Evolutionary conservation across 1,140 invertebrate species (phyloP), one percentile per base, ranked within the genome.

Genomic region (Tribolium castaneum): DNA sequence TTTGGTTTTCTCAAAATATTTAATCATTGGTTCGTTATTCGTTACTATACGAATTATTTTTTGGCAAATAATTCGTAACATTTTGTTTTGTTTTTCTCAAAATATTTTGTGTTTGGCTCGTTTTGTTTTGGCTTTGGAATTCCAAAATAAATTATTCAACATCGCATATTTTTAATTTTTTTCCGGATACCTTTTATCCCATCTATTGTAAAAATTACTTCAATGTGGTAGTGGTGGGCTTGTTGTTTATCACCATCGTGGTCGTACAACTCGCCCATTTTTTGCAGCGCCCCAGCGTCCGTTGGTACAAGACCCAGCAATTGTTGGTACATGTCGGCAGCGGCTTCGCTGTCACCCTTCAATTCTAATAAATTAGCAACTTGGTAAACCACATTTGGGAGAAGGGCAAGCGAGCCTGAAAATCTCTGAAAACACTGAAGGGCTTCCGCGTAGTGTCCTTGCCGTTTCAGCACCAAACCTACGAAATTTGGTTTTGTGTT

Each of bases 221-320:
- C 96, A 87, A 92, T 93, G 82, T 97, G 94, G 88, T 96, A 97
- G 83, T 97, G 95, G 87, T 96, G 97, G 0, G 97, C 96, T 87
- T 96, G 94, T 83, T 97, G 95, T 81, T 96, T 95, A 86, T 98
- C 97, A 30, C 95, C 94, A 80, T 94, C 90, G 78, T 89, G 90
- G 82, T 98, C 96, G 84, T 94, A 96, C 81, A 98, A 90, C 83
- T 95, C 92, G 2, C 95, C 96, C 34, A 98, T 88, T 84, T 95
- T 94, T 82, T 94, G 92, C 7, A 97, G 89, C 52, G 97, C 90
- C 13, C 91, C 91, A 1, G 96, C 92, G 88, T 98, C 97, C 19
- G 94, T 94, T 6, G 96, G 94, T 6, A 95, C 92, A 35, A 97
- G 90, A 30, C 94, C 93, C 54, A 97, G 88, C 1, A 97, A 87